phyloP scores from a whole-genome alignment of 2,888 invertebrate genomes.

The Melanostoma mellinum region DNA sequence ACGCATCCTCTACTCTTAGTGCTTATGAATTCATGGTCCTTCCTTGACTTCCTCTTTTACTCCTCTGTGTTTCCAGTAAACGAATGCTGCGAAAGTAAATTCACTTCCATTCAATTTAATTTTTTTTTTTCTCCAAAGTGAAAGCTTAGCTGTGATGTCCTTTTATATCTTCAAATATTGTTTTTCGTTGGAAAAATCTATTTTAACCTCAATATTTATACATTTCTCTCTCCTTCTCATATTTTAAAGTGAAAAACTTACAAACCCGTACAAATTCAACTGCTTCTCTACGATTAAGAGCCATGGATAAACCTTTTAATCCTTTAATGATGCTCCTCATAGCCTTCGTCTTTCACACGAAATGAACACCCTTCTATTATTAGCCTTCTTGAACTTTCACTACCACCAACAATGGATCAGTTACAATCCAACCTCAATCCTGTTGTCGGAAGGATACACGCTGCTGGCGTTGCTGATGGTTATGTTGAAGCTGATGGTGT shows the following conservation, averaged over 20 bases:
- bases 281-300: not conserved
- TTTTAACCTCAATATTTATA: too few relatives aligned
- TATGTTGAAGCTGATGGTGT: not conserved
- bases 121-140: too few relatives aligned
- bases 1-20: too few relatives aligned
- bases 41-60: too few relatives aligned
- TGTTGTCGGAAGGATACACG: not conserved
- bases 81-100: too few relatives aligned
- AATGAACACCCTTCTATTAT: not conserved
- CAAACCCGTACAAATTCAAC: not conserved
- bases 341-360: not conserved
- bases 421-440: constrained; percentile 11
- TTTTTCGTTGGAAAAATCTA: too few relatives aligned
- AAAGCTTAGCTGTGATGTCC: too few relatives aligned
- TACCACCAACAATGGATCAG: constrained; percentile 2
- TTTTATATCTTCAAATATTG: too few relatives aligned
- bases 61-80: too few relatives aligned
- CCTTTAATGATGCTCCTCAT: not conserved
- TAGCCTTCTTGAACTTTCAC: constrained; percentile 15
- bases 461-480: not conserved
- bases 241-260: not conserved
- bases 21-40: too few relatives aligned
- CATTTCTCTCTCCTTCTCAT: too few relatives aligned
- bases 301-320: constrained; percentile 2
- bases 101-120: too few relatives aligned